These are phyloP conservation scores for Bothrops alternatus DNA, from an alignment of 2,797 vertebrate species.

Conservation along the genomic window DNA sequence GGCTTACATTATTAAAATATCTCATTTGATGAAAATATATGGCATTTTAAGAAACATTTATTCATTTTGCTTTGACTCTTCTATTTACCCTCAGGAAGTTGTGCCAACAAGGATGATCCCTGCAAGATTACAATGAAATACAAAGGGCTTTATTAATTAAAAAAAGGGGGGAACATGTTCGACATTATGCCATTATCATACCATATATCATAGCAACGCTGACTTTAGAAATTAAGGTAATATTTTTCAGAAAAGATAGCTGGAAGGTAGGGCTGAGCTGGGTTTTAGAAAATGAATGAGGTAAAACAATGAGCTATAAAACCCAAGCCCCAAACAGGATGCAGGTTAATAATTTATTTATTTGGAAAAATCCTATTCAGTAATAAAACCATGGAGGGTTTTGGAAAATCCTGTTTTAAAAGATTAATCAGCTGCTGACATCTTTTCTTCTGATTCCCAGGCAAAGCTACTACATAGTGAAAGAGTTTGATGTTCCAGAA, in stretches of 20 bases:
- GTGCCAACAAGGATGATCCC: background rate
- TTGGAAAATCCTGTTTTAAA: constrained; percentile 55
- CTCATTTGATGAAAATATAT: background rate
- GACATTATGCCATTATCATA: background rate
- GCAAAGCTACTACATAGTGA: constrained; percentile 54
- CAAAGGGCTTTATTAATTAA: background rate
- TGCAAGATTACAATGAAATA: background rate
- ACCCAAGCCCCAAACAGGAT: constrained; percentile 25
- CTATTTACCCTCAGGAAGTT: background rate
- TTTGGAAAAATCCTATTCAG: constrained; percentile 56
- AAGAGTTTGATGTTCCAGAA: constrained; percentile 63
- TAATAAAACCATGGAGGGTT: constrained; percentile 27
- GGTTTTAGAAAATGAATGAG: background rate
- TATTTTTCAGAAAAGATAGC: background rate
- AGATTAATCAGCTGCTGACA: constrained; percentile 51
- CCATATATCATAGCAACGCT: background rate
- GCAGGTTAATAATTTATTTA: constrained; percentile 61
- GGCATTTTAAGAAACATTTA: background rate
- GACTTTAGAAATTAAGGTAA: background rate
- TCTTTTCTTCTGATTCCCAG: constrained; percentile 56
- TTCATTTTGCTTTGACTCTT: background rate
- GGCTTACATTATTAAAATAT: background rate
- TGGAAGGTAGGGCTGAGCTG: background rate
- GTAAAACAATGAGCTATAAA: constrained; percentile 22
- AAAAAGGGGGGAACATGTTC: constrained; percentile 5